Evolutionary conservation across 2,113 vertebrate genomes (phyloP), one percentile per base, ranked within the genome.

Genomic region (Neotoma lepida): DNA sequence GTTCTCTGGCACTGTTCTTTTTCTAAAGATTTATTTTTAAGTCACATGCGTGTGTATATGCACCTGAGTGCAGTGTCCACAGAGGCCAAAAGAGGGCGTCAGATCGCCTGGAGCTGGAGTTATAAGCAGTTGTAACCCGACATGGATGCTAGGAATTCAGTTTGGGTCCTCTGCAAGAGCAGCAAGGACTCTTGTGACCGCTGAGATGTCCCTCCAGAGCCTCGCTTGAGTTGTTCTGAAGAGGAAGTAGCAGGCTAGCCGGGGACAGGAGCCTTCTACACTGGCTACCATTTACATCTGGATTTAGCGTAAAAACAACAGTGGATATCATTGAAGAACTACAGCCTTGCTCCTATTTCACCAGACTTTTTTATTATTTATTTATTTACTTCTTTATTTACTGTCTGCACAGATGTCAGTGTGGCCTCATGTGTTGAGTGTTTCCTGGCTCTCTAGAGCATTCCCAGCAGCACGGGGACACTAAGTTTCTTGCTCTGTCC

Each of bases 371-470:
- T 81, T 9, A 39, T 81, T 56, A 81, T 39, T 73, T n/a, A 20
- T 54, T 80, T 78, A 20, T 18, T 51, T 49, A 81, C 24, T 61
- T 61, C 30, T 30, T 49, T 77, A 81, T n/a, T 61, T 61, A 44
- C 30, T 61, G 73, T 87, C 70, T 71, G 64, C 3, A 2, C 1
- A 4, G 54, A 30, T 33, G 58, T 20, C 33, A 28, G 0, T 0
- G n/a, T 73, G 74, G 66, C 51, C 13, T 33, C 9, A 0, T 0
- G 2, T 0, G 7, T 12, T 46, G 64, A 10, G 46, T 44, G 9
- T 63, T 41, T 87, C 66, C 81, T 4, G 14, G 26, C 39, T 30
- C 39, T 30, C 4, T 4, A 7, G n/a, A 10, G 20, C n/a, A 22
- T 87, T 61, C 41, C 64, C 0, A 0, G 66, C 0, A 0, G 66